Conservation (phyloP, 1,140 invertebrate species). For the Drosophila mayri region DNA sequence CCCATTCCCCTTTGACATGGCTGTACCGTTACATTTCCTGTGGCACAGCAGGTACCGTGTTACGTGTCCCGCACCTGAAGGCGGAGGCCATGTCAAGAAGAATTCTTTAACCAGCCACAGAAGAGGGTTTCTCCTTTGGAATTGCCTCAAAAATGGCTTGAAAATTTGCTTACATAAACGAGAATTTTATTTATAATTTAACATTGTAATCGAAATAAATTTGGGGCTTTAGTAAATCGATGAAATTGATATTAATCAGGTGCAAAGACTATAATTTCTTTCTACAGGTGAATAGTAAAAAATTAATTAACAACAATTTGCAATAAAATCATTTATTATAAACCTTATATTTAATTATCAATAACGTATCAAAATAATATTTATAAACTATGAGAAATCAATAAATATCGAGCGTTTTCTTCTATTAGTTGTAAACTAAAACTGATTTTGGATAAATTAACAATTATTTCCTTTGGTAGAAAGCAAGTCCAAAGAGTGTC, state of each 20-base stretch:
- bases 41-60: constrained; percentile 38
- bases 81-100: constrained; percentile 10
- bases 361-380: background rate
- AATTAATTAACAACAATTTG: too few relatives aligned
- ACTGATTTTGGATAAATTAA: too few relatives aligned
- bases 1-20: background rate
- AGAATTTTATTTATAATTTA: background rate
- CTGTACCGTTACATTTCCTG: constrained; percentile 39
- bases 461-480: background rate
- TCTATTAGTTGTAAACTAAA: too few relatives aligned
- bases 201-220: background rate
- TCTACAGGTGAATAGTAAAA: too few relatives aligned
- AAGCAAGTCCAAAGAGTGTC: too few relatives aligned
- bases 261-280: background rate
- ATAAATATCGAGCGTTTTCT: background rate
- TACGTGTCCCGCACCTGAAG: constrained; percentile 20
- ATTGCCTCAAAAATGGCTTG: background rate
- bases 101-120: constrained; percentile 8
- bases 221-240: background rate
- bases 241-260: too few relatives aligned
- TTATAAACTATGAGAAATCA: too few relatives aligned
- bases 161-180: background rate
- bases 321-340: too few relatives aligned
- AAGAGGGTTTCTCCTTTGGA: background rate
- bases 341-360: too few relatives aligned